Base-by-base conservation (phyloP, 2,888 invertebrate genomes). In the Plusia festucae region DNA sequence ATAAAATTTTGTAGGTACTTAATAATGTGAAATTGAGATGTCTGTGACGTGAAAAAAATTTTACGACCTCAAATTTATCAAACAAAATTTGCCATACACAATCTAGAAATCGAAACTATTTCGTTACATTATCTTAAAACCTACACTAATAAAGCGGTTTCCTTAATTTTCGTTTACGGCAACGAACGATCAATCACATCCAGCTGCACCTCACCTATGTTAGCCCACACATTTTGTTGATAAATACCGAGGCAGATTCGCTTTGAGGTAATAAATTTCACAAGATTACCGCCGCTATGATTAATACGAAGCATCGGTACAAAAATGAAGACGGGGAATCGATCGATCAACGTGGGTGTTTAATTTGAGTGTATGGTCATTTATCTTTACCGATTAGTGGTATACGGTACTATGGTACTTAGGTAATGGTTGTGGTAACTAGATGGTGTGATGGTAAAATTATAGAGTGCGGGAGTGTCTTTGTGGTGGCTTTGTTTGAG, bases 221-320 rank as follows among this genome's bases (percentile, higher is more conserved):
- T 82, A 84, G 93, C 94, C 94, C 94, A 95, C 94, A 95, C 94
- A 93, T 88, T 90, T 85, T 79, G 93, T 93, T 94, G 93, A 94
- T 94, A 91, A 93, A 94, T 93, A 88, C 91, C 84, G 80, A 79
- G 84, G 92, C 89, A 93, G 93, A 95, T 95, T 93, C 93, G 91
- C 93, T 92, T 90, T 89, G 92, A 93, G 91, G 93, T 93, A 95
- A 94, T 94, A 93, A 93, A 94, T 95, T 93, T 93, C 92, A 91
- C 91, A 90, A 93, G 92, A 92, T 93, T 90, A 91, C 92, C 90
- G 90, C 81, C 88, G 82, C 83, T 84, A 89, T 93, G 93, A 94
- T 94, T 94, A 93, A 94, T 94, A 93, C 87, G 88, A 85, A 85
- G 79, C 81, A 84, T 83, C 82, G 80, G 85, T 83, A 92, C 93